Evolutionary conservation across 2,888 invertebrate species (phyloP), one percentile per base, ranked within the genome.

Genomic region (Proisotoma minuta): DNA sequence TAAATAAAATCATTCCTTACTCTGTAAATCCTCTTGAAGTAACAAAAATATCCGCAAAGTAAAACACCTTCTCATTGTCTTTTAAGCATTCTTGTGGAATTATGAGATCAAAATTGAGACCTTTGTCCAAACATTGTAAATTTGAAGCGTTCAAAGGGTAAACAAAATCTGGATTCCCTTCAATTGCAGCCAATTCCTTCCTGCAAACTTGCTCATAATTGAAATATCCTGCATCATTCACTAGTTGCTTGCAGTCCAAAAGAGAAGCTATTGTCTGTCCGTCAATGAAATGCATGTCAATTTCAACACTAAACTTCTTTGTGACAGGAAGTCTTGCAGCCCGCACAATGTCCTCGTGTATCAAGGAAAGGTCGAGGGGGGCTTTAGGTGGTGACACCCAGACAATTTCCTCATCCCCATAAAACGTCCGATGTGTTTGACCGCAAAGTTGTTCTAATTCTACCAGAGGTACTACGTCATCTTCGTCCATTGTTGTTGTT

Each of bases 1-100:
- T 34, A 10, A 34, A 34, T 34, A 34, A 34, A 34, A 8, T 34
- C 8, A 8, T 34, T 15, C 4, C 39, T 39, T 39, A 54, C 40
- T 54, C 54, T 54, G 39, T 29, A 22, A 54, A 54, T 34, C 54
- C 54, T 22, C 39, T 54, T 34, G 54, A 54, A 18, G 18, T 39
- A 10, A 15, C 20, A 34, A 34, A 54, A 34, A 54, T 54, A 39
- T 54, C 54, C 2, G 29, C 54, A 29, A 54, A 54, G n/a, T 54
- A 54, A 22, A 54, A 54, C 8, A 39, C 12, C 3, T 3, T 28
- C 28, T 10, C 27, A 52, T 52, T 28, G 15, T 28, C 18, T 20
- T 49, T 24, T 15, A 49, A 24, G 15, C 15, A 24, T 4, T 52
- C 4, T 39, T 24, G 24, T 29, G 54, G 54, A 12, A 3, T 22